These are phyloP conservation scores for Drosophila pseudotakahashii DNA, from an alignment of 2,888 invertebrate species.

Conservation along the genomic window DNA sequence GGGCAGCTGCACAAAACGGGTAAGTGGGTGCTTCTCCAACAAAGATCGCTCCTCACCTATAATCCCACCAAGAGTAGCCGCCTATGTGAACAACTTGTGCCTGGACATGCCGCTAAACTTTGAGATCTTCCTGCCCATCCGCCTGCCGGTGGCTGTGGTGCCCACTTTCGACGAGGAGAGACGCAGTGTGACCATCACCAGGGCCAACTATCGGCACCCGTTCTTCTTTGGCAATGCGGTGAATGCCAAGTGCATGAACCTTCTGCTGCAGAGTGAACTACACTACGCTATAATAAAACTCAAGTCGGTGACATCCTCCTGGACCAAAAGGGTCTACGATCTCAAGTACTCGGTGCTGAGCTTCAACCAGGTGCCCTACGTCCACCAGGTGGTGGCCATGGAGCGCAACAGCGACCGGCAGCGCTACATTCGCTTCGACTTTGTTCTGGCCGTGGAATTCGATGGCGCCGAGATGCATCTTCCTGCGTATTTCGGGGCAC, in stretches of 20 bases:
- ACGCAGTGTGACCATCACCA: conserved; percentile 36
- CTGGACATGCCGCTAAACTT: conserved; percentile 53
- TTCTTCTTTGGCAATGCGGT: conserved; percentile 53
- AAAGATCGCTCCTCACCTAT: no score
- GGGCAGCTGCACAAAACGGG: conserved; percentile 25
- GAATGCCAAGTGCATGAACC: conserved; percentile 46
- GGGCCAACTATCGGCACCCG: conserved; percentile 16
- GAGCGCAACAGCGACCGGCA: not conserved
- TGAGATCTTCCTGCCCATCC: conserved; percentile 54
- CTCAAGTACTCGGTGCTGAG: conserved; percentile 30
- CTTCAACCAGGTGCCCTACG: conserved; percentile 38
- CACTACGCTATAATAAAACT: conserved; percentile 9
- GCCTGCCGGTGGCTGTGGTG: conserved; percentile 33
- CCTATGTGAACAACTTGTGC: conserved; percentile 14
- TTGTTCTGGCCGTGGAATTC: conserved; percentile 54
- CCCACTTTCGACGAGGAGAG: conserved; percentile 23
- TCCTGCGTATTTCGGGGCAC: conserved; percentile 40
- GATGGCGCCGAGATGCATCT: conserved; percentile 36
- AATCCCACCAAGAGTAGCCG: conserved; percentile 21
- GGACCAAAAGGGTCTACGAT: conserved; percentile 22
- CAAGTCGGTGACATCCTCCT: not conserved
- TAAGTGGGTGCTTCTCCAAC: conserved; percentile 4
- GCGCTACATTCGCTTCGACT: conserved; percentile 51
- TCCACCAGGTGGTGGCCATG: conserved; percentile 41
- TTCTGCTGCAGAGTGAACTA: conserved; percentile 42